phyloP scores from a whole-genome alignment of 2,113 vertebrate species.

The Thomomys bottae region DNA sequence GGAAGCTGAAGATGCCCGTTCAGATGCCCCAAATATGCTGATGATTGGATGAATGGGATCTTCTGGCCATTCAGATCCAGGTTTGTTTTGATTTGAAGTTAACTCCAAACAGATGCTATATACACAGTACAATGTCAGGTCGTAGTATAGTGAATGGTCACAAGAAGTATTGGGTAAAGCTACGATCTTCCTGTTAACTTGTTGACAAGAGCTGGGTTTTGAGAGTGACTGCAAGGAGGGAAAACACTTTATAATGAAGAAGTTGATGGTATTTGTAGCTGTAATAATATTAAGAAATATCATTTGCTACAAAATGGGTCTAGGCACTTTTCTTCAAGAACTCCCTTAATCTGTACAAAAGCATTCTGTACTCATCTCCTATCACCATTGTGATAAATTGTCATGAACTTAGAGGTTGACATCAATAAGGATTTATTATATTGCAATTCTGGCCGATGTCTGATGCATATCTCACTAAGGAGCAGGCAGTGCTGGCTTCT shows the following conservation, averaged over 20 bases:
- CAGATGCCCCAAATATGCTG: background rate
- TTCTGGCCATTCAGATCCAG: background rate
- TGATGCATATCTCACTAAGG: background rate
- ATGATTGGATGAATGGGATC: background rate
- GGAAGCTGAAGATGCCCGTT: background rate
- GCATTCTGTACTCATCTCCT: background rate
- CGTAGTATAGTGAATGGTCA: background rate
- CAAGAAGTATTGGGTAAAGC: background rate
- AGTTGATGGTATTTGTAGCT: background rate
- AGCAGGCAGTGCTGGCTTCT: background rate
- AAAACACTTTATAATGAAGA: background rate
- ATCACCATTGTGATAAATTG: background rate
- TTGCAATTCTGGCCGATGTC: background rate
- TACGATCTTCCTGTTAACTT: background rate
- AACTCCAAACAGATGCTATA: background rate
- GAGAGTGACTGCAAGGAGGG: background rate
- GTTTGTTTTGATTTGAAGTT: background rate
- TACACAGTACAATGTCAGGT: background rate
- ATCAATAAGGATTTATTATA: background rate
- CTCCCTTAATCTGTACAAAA: constrained; percentile 1
- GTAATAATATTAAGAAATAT: background rate
- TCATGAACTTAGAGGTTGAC: background rate
- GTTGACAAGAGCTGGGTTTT: background rate
- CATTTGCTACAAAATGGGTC: background rate
- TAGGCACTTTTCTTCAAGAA: background rate